Base-by-base conservation (phyloP, 2,113 vertebrate genomes). In the Psittacula cyanocephala region DNA sequence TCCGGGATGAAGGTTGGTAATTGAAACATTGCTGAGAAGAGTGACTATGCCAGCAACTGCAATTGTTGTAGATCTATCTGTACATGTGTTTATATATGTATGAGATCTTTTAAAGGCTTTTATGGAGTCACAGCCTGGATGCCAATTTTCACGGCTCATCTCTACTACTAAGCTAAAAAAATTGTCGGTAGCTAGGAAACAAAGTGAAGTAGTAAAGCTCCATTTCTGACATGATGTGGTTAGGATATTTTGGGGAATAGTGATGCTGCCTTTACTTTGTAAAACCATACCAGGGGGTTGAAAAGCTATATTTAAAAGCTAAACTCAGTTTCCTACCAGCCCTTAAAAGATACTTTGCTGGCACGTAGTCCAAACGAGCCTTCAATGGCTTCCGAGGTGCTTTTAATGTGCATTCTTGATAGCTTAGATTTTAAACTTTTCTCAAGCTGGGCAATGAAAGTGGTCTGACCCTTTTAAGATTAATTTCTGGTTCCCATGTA, bases 161-260 rank as follows among this genome's bases (percentile, higher is more conserved):
- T 85, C 88, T 95, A 93, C 88, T 95, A 91, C 88, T 81, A 95
- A 92, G 70, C 81, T 92, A 89, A 96, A 96, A 92, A 92, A 92
- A 70, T 15, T 81, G n/a, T 47, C 0, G 7, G 92, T 95, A 96
- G 23, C 95, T 96, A 97, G 96, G 93, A 96, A 93, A 96, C 96
- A 95, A 96, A 95, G 52, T 29, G 27, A 91, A 81, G 46, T 89
- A 96, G 94, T 97, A 96, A 96, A 95, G 46, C 70, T 93, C 4
- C 0, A 2, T 84, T 95, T 94, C 91, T 94, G 86, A 62, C 59
- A 69, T 43, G 80, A 79, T 91, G 83, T 62, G 57, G 69, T 65
- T 93, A 92, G 67, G 81, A 79, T 96, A 94, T 96, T 96, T 91
- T 94, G 78, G 86, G 93, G 88, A 96, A 72, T 13, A 59, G 80